Base-by-base conservation (phyloP, 1,140 invertebrate species). In the Drosophila virilis region DNA sequence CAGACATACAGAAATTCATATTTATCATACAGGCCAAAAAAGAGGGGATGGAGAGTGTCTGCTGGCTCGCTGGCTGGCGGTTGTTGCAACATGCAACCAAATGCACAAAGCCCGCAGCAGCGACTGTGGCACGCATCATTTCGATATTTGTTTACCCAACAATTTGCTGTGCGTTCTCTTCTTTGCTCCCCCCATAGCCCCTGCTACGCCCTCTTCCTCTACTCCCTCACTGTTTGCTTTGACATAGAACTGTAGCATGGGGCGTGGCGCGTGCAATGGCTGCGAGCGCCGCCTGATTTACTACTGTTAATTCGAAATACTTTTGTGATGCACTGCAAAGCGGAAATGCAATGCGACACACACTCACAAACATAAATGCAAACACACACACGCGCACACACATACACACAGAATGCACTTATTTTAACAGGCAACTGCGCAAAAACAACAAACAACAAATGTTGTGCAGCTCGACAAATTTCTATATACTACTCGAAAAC, bases 141-240 rank as follows among this genome's bases (percentile, higher is more conserved):
- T 64, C 48, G 66, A 76, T 79, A 77, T 84, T 85, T 84, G 81
- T 84, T 84, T 84, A 80, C 60, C 74, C 81, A 84, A 84, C 81
- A 85, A 77, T 84, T 67, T 72, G 45, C 48, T n/a, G 22, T 60
- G 40, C 48, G 35, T 40, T 52, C 28, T 22, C 37, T 12, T 38
- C 28, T 37, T 22, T 8, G 32, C 37, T 55, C 9, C n/a, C n/a
- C n/a, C n/a, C n/a, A n/a, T n/a, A n/a, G n/a, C 5, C 2, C 52
- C 7, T 32, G 13, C 22, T 13, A 8, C 33, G 10, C 9, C 9
- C 13, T n/a, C 9, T n/a, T 10, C 43, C 6, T 2, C 13, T 8
- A 2, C 1, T 28, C 15, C 10, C 12, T 13, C 50, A n/a, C 12
- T 79, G 66, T 74, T 66, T 77, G 59, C 57, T 51, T 57, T 45